These are phyloP conservation scores for Magallana nippona DNA, from an alignment of 2,888 invertebrate genomes.

Conservation along the genomic window DNA sequence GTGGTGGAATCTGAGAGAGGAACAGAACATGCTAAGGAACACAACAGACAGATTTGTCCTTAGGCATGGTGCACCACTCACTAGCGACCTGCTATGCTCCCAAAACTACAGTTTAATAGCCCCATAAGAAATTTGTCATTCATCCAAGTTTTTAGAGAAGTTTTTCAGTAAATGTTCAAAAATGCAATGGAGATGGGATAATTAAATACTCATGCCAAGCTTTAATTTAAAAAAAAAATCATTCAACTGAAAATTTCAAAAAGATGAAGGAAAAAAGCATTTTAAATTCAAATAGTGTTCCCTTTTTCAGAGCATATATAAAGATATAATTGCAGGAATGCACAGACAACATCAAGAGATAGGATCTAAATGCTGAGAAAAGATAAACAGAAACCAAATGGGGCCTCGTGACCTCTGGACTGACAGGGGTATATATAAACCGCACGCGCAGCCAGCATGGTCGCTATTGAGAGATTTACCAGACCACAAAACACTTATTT, in stretches of 20 bases:
- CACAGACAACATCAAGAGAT: constrained; percentile 21
- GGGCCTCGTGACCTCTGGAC: constrained; percentile 16
- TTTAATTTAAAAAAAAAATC: background rate
- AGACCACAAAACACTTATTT: background rate
- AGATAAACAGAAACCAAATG: constrained; percentile 22
- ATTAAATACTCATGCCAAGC: constrained; percentile 11
- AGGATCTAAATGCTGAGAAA: constrained; percentile 3
- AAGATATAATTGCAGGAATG: constrained; percentile 4
- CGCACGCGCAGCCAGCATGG: constrained; percentile 5
- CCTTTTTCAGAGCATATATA: background rate
- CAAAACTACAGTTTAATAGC: background rate
- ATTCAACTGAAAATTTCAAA: constrained; percentile 13
- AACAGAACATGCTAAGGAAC: constrained; percentile 21
- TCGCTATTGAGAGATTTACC: constrained; percentile 8
- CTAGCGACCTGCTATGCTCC: constrained; percentile 19
- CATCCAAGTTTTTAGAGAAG: background rate
- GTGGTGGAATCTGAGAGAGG: constrained; percentile 87
- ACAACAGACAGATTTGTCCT: constrained; percentile 27
- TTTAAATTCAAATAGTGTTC: background rate
- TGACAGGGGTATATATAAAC: constrained; percentile 20
- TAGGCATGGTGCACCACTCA: constrained; percentile 21
- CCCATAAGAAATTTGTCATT: background rate
- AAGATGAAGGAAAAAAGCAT: constrained; percentile 2
- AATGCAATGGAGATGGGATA: background rate
- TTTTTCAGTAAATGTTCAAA: background rate